phyloP scores from a whole-genome alignment of 2,113 vertebrate genomes.

The Zapornia atra region DNA sequence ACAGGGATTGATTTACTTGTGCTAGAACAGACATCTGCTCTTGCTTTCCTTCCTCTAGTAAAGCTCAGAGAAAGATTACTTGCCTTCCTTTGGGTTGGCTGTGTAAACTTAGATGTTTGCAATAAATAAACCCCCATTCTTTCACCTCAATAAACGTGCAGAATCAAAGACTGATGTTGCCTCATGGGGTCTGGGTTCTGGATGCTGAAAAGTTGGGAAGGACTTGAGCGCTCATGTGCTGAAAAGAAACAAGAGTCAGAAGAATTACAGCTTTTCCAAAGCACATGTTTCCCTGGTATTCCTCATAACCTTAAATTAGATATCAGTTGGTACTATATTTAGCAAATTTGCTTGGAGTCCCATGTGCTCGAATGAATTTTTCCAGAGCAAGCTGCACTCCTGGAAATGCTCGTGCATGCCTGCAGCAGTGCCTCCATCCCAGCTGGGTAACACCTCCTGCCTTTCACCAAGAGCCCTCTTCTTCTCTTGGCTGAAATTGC shows the following conservation, averaged over 20 bases:
- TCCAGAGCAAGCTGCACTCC: not conserved
- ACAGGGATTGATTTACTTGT: not conserved
- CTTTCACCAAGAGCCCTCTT: not conserved
- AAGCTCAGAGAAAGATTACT: not conserved
- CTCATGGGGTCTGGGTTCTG: not conserved
- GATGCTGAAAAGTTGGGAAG: not conserved
- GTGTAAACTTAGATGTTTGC: not conserved
- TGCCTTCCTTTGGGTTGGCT: not conserved
- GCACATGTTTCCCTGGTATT: conserved; percentile 58
- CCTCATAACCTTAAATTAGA: conserved; percentile 50
- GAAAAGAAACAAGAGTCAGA: not conserved
- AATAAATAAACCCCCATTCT: not conserved
- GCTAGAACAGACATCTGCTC: not conserved
- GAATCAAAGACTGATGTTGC: not conserved
- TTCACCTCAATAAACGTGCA: not conserved
- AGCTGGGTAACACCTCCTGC: not conserved
- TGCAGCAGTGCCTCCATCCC: not conserved
- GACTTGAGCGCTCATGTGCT: not conserved
- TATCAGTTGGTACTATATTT: conserved; percentile 57
- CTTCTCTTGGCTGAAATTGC: not conserved
- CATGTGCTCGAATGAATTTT: conserved; percentile 31
- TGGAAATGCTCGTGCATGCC: not conserved
- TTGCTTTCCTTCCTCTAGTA: not conserved
- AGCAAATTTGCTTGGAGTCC: conserved; percentile 57
- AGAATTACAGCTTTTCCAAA: conserved; percentile 48